Percentiles rank a stretch among this genome's conserved stretches.
Conservation (phyloP, 2,797 vertebrate species). For the Muraenolepis orangiensis region DNA sequence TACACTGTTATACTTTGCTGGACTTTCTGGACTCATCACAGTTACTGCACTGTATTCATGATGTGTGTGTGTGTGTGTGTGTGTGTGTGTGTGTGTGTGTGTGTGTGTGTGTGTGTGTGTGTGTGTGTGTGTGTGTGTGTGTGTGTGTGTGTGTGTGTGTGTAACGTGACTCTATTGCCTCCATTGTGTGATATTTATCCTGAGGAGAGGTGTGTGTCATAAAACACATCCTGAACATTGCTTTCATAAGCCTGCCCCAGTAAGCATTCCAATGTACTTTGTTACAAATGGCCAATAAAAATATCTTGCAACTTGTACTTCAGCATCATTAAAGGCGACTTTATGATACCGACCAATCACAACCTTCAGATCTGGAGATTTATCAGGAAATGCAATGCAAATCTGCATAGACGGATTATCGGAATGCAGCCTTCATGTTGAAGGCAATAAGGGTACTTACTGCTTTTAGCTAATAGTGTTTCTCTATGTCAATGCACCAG, state of each 20-base stretch:
- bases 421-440: neutral
- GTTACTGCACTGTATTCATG: neutral
- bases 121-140: slow-evolving; percentile 25
- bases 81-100: slow-evolving; percentile 28
- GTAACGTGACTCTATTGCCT: slow-evolving; percentile 40
- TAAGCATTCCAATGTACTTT: slow-evolving; percentile 12
- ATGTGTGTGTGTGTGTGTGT: slow-evolving; percentile 18
- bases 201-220: slow-evolving; percentile 44
- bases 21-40: no score
- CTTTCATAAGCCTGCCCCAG: slow-evolving; percentile 28
- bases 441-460: neutral
- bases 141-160: slow-evolving; percentile 22
- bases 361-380: neutral
- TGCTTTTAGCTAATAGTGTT: neutral
- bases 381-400: neutral
- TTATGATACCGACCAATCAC: neutral
- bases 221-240: slow-evolving; percentile 46
- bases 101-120: slow-evolving; percentile 29
- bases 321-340: neutral
- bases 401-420: neutral
- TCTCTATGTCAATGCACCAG: neutral
- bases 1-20: no score
- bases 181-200: slow-evolving; percentile 57
- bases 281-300: no score
- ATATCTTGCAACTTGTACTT: no score